Base-by-base conservation (phyloP, 2,113 vertebrate genomes). In the Bolborhynchus lineola region DNA sequence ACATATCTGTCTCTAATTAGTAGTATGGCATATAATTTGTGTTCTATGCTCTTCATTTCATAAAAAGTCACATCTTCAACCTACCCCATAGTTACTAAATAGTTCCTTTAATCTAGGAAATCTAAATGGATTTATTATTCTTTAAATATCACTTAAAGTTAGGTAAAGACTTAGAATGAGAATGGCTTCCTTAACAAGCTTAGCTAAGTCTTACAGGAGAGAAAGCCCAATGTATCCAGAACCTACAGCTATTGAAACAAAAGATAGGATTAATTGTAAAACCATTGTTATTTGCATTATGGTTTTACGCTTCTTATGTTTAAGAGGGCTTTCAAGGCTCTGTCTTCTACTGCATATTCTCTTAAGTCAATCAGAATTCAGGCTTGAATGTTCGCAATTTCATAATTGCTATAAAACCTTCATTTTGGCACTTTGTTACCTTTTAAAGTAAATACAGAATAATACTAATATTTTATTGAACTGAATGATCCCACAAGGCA, bases 1-100 rank as follows among this genome's bases (percentile, higher is more conserved):
- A 82, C 68, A 78, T 95, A 87, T 92, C 84, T 96, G 74, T 91
- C 85, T 92, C 85, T 94, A 94, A 97, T 96, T 94, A 94, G 91
- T 75, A 90, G 39, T 13, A 17, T 88, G 86, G 77, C 91, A 93
- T 95, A 92, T 82, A 80, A 93, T 93, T 93, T 93, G 55, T 93
- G 63, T 41, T 94, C 46, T 65, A 0, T 83, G 60, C 60, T 95
- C 68, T 80, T 79, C 68, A 63, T 90, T 96, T 91, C 11, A 29
- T 90, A 84, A 95, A 75, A 92, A 87, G 50, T 90, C 62, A 20
- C 24, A 90, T 94, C 55, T 93, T 53, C 74, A 86, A 65, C 44
- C 57, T 78, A 74, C 84, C 50, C 25, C 6, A 59, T 94, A 72
- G 95, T 92, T 84, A 15, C 44, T 93, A 90, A 94, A 92, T 82